Evolutionary conservation across 2,113 vertebrate genomes (phyloP).

Genomic region (Lagopus leucura): DNA sequence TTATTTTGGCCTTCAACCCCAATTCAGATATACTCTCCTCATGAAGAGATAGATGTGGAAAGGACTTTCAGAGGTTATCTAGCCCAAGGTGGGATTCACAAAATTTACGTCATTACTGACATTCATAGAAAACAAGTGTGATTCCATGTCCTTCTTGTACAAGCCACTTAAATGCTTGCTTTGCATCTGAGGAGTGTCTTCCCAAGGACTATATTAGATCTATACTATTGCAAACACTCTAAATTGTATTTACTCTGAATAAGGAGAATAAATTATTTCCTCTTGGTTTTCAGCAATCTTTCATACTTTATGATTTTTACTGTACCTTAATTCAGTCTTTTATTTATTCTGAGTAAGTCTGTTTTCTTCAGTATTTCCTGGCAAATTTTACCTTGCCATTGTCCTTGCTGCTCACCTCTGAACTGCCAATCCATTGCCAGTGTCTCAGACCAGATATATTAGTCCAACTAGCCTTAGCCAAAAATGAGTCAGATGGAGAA

Average conservation of each 20-base stretch:
- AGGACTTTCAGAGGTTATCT: constrained; percentile 14
- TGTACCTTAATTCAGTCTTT: not conserved
- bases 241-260: not conserved
- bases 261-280: not conserved
- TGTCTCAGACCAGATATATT: not conserved
- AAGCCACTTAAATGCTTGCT: not conserved
- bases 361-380: not conserved
- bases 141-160: not conserved
- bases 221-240: not conserved
- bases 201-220: not conserved
- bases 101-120: not conserved
- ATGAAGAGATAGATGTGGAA: not conserved
- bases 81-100: constrained; percentile 12
- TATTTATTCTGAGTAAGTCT: not conserved
- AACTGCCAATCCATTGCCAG: not conserved
- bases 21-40: not conserved
- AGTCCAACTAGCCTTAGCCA: not conserved
- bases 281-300: not conserved
- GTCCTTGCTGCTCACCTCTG: not conserved
- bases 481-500: not conserved
- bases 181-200: not conserved
- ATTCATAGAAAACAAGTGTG: not conserved
- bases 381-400: not conserved
- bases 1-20: constrained; percentile 12
- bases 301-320: constrained; percentile 3